Conservation (phyloP, 2,113 vertebrate genomes). For the Echinops telfairi region DNA sequence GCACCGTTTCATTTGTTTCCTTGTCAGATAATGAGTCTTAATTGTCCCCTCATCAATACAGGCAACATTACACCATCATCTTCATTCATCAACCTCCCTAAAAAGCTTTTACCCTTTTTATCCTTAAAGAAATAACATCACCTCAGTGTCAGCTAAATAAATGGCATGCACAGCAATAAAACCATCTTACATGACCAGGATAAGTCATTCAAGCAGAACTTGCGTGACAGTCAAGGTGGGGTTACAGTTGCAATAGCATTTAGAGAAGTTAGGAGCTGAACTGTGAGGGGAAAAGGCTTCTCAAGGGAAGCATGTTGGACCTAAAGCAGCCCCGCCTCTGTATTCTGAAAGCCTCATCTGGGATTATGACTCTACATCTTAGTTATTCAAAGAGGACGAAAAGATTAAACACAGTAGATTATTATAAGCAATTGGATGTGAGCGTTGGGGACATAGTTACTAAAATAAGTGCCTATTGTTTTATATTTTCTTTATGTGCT, state of each 20-base stretch:
- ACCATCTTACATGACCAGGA: conserved; percentile 25
- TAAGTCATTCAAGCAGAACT: conserved; percentile 58
- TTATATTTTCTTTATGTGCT: background rate
- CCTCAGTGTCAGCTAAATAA: conserved; percentile 36
- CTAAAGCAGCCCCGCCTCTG: background rate
- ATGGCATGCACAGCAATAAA: background rate
- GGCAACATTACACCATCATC: background rate
- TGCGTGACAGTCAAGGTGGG: conserved; percentile 9
- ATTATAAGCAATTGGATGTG: background rate
- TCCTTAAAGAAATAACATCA: conserved; percentile 27
- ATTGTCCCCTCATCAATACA: background rate
- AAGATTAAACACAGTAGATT: background rate
- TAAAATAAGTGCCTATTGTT: background rate
- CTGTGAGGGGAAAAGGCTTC: background rate
- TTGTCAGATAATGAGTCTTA: background rate
- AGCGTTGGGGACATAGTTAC: background rate
- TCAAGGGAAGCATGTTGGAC: background rate
- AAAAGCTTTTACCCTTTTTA: conserved; percentile 1
- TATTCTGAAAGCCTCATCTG: background rate
- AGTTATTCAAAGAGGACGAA: background rate
- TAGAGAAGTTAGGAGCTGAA: background rate
- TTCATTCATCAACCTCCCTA: conserved; percentile 5
- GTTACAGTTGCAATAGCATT: conserved; percentile 35
- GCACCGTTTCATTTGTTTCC: background rate
- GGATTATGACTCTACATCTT: background rate